Evolutionary conservation across 2,888 invertebrate species (phyloP).

Genomic region (Melieria omissa): DNA sequence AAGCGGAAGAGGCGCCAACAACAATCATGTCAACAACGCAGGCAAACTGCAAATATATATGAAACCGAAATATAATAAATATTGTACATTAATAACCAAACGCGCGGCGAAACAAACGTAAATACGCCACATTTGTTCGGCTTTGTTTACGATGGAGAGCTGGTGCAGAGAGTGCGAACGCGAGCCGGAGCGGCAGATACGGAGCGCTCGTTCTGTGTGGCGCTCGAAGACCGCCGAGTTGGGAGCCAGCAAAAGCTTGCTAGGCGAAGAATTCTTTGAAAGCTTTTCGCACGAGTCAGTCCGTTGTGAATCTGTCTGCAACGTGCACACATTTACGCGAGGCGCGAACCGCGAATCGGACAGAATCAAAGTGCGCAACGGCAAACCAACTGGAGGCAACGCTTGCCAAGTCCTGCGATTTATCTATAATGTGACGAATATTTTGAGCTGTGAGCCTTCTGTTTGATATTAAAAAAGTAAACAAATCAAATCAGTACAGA

Average conservation of each 20-base stretch:
- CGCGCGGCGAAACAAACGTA: too few species aligned
- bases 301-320: slow-evolving; percentile 14
- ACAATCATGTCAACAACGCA: slow-evolving; percentile 25
- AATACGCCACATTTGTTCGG: background rate
- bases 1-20: slow-evolving; percentile 27
- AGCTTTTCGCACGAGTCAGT: slow-evolving; percentile 26
- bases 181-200: background rate
- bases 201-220: background rate
- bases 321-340: slow-evolving; percentile 23
- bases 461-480: background rate
- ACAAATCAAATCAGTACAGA: background rate
- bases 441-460: background rate
- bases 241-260: too few species aligned
- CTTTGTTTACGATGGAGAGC: background rate
- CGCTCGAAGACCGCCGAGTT: too few species aligned
- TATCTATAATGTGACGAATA: slow-evolving; percentile 1
- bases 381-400: background rate
- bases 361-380: slow-evolving; percentile 4
- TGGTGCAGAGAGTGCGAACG: background rate
- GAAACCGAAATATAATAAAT: background rate
- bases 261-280: slow-evolving; percentile 15
- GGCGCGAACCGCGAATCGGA: slow-evolving; percentile 15
- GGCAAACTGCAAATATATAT: background rate
- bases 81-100: too few species aligned
- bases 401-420: background rate